A percentile compares a stretch with the other conserved stretches of the same genome.
phyloP scores from a whole-genome alignment of 2,113 vertebrate genomes.

The Anhinga anhinga region DNA sequence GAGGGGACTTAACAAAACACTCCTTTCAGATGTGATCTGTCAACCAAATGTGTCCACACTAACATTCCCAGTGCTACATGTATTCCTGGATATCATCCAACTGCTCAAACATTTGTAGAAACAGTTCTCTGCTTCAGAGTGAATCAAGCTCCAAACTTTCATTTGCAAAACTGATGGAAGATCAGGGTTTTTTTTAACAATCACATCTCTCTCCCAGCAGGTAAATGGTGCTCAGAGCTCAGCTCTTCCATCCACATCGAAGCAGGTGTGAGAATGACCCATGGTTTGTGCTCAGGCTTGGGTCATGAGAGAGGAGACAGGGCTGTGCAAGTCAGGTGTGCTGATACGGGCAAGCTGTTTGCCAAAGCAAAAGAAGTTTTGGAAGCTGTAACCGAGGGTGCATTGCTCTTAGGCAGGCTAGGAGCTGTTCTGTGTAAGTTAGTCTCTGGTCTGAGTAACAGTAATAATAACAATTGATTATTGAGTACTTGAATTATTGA shows the following conservation, averaged over 20 bases:
- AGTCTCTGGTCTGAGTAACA: not conserved
- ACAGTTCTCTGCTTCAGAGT: not conserved
- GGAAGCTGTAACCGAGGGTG: not conserved
- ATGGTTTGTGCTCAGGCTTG: not conserved
- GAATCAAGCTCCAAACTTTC: not conserved
- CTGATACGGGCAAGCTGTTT: fast-evolving
- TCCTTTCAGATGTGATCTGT: not conserved
- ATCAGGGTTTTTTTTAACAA: not conserved
- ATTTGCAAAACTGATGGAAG: not conserved
- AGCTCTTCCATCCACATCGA: not conserved
- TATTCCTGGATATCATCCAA: not conserved
- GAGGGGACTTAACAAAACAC: not conserved
- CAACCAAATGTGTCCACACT: fast-evolving
- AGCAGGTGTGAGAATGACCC: not conserved
- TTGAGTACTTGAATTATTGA: not conserved
- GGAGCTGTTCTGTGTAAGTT: not conserved
- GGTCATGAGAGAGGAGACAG: not conserved
- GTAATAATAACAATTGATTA: not conserved
- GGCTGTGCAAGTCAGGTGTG: too few species aligned
- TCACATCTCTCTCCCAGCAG: not conserved
- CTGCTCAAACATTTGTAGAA: not conserved
- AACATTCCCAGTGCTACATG: not conserved
- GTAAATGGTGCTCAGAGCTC: not conserved
- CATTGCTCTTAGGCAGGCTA: not conserved
- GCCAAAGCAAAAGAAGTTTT: not conserved